These are phyloP conservation scores for Tiliqua scincoides DNA, from an alignment of 2,113 vertebrate genomes.

Conservation along the genomic window DNA sequence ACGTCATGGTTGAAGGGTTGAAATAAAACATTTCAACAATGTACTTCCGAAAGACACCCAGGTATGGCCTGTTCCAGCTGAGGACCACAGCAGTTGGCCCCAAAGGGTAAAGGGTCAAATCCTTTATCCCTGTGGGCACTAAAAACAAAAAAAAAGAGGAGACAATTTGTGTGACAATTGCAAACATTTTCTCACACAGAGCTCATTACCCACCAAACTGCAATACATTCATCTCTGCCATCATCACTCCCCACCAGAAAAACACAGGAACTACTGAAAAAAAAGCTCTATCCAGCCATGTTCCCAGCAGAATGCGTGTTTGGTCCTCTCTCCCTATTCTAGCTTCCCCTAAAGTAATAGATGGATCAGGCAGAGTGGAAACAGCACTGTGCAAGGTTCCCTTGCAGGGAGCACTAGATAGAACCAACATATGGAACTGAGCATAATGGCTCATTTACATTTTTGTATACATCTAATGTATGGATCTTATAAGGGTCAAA, in stretches of 20 bases:
- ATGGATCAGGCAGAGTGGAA: background rate
- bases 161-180: background rate
- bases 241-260: background rate
- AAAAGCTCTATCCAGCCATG: background rate
- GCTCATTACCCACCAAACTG: background rate
- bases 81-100: constrained; percentile 90
- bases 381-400: background rate
- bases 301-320: background rate
- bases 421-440: background rate
- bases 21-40: constrained; percentile 96
- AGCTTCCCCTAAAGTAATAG: background rate
- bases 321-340: background rate
- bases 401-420: background rate
- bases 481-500: no score
- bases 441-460: no score
- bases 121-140: constrained; percentile 93
- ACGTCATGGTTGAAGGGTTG: constrained; percentile 88
- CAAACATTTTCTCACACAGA: background rate
- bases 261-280: background rate
- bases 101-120: constrained; percentile 89
- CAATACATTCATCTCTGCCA: background rate
- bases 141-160: constrained; percentile 31
- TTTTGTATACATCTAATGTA: no score
- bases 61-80: constrained; percentile 92
- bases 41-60: constrained; percentile 93